A percentile compares a stretch with the other conserved stretches of the same genome.
phyloP scores from a whole-genome alignment of 2,113 vertebrate genomes.

The Herpetotheres cachinnans region DNA sequence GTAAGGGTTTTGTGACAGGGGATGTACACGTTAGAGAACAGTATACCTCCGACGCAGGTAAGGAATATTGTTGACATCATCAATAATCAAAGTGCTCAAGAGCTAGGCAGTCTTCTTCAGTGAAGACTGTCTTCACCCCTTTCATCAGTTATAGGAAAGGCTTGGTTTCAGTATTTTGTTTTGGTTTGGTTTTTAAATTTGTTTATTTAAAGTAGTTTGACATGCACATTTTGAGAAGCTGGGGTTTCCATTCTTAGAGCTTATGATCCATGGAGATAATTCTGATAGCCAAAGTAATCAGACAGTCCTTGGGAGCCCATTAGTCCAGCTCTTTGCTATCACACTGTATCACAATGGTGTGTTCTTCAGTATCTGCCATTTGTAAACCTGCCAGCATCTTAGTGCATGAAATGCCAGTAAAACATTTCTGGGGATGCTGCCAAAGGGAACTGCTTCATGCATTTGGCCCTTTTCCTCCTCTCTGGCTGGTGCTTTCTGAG shows the following conservation, averaged over 20 bases:
- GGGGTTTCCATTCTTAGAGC: background rate
- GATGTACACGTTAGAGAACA: background rate
- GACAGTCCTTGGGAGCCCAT: background rate
- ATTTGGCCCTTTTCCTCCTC: background rate
- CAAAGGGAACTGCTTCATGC: background rate
- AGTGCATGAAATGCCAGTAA: background rate
- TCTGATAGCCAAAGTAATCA: background rate
- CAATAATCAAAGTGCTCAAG: background rate
- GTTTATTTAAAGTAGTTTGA: background rate
- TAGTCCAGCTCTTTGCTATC: background rate
- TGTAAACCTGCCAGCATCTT: background rate
- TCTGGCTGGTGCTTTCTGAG: background rate
- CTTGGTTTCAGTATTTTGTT: background rate
- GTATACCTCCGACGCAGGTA: background rate
- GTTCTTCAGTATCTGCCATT: background rate
- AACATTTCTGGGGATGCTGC: conserved; percentile 47
- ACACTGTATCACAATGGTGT: background rate
- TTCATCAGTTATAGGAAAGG: background rate
- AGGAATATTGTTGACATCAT: background rate
- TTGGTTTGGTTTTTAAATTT: background rate
- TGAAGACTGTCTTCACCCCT: background rate
- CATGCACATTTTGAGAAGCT: background rate
- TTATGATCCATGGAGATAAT: background rate
- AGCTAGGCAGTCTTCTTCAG: background rate
- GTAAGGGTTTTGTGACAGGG: background rate